These are phyloP conservation scores for Ophion ventricosus DNA, from an alignment of 2,888 invertebrate genomes.

Conservation along the genomic window DNA sequence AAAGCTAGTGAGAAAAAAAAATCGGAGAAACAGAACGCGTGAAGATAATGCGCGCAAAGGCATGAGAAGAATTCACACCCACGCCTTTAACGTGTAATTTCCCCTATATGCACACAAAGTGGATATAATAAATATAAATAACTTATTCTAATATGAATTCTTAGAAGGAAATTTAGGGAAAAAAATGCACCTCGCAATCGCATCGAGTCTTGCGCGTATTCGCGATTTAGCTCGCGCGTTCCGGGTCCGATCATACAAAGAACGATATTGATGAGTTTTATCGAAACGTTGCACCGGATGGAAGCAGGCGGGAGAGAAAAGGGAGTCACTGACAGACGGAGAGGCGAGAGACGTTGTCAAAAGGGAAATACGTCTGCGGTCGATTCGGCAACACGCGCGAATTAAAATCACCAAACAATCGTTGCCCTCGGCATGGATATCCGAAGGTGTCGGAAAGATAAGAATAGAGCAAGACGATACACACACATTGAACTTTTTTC, in stretches of 20 bases:
- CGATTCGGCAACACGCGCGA: constrained; percentile 55
- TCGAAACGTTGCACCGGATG: constrained; percentile 4
- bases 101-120: constrained; percentile 58
- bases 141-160: constrained; percentile 15
- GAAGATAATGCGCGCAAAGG: constrained; percentile 80
- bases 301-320: background rate
- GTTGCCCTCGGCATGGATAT: constrained; percentile 45
- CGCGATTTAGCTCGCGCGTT: constrained; percentile 25
- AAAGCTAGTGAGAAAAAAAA: constrained; percentile 46
- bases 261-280: constrained; percentile 8
- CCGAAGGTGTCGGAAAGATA: constrained; percentile 51
- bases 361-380: constrained; percentile 56
- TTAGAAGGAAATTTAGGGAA: background rate
- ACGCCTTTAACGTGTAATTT: constrained; percentile 79
- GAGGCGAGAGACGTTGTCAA: no score
- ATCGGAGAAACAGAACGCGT: constrained; percentile 65
- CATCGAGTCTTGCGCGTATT: background rate
- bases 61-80: constrained; percentile 80
- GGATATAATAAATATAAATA: constrained; percentile 15
- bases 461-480: constrained; percentile 39
- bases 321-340: constrained; percentile 31
- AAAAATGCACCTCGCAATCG: background rate
- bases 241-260: constrained; percentile 35
- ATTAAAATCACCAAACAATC: constrained; percentile 60
- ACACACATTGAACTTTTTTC: constrained; percentile 56